phyloP scores from a whole-genome alignment of 2,113 vertebrate genomes.

The Phalacrocorax pelagicus region DNA sequence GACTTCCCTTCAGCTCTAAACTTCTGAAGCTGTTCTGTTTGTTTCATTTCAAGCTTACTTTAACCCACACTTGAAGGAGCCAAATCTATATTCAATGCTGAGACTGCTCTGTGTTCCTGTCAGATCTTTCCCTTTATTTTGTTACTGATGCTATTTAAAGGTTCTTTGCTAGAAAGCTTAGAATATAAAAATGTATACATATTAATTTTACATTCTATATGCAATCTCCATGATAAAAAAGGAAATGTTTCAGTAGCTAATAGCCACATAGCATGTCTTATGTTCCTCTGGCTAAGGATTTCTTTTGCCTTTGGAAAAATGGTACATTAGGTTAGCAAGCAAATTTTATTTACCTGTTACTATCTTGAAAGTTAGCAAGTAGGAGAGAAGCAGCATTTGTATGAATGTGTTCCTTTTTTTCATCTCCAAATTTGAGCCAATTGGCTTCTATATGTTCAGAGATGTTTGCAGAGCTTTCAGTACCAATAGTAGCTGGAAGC shows the following conservation, averaged over 20 bases:
- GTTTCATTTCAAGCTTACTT: conserved; percentile 57
- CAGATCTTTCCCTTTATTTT: conserved; percentile 43
- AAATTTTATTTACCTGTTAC: not conserved
- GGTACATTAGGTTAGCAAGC: not conserved
- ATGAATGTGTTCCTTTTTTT: not conserved
- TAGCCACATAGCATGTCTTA: not conserved
- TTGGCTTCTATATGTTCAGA: not conserved
- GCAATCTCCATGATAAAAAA: not conserved
- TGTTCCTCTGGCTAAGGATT: not conserved
- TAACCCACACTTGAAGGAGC: conserved; percentile 35
- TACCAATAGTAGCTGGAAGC: not conserved
- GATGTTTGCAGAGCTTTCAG: not conserved
- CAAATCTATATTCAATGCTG: conserved; percentile 39
- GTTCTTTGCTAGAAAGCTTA: not conserved
- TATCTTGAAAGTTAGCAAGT: not conserved
- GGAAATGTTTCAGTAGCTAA: not conserved
- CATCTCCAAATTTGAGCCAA: not conserved
- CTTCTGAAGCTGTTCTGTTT: conserved; percentile 53
- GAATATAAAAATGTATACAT: not conserved
- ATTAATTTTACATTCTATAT: conserved; percentile 7
- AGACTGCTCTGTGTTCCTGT: conserved; percentile 15
- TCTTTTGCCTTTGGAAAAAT: not conserved
- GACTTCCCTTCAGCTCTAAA: conserved; percentile 58
- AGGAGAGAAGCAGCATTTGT: not conserved
- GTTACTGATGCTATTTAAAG: conserved; percentile 25